These are phyloP conservation scores for Sialis fuliginosa DNA, from an alignment of 2,888 invertebrate species.

Conservation along the genomic window DNA sequence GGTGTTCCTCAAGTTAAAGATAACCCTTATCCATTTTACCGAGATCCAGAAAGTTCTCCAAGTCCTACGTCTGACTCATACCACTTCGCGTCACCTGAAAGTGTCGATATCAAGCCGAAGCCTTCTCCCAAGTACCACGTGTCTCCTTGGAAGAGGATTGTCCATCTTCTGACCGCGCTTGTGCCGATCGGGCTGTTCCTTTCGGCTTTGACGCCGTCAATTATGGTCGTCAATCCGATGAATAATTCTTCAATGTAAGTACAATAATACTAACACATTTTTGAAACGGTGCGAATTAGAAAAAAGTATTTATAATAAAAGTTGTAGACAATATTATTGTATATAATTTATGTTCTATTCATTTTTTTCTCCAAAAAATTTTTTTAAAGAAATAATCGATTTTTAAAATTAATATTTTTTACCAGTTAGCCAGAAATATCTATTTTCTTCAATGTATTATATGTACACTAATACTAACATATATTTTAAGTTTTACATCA, in stretches of 20 bases:
- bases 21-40: conserved; percentile 17
- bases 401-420: background rate
- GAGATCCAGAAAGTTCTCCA: conserved; percentile 7
- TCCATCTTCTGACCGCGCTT: conserved; percentile 46
- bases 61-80: conserved; percentile 2
- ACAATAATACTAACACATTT: no score
- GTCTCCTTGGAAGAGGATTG: conserved; percentile 41
- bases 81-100: background rate
- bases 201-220: conserved; percentile 48
- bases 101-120: conserved; percentile 2
- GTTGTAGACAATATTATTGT: conserved; percentile 7
- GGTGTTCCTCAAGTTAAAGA: conserved; percentile 10
- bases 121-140: background rate
- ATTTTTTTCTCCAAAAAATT: background rate
- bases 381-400: no score
- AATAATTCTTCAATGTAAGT: conserved; percentile 12
- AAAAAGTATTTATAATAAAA: no score
- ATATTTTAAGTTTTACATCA: no score
- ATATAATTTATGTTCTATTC: background rate
- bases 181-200: conserved; percentile 53
- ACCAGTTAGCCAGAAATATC: no score
- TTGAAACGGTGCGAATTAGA: no score
- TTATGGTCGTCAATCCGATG: conserved; percentile 35
- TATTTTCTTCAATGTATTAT: no score
- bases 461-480: no score